A percentile compares a stretch with the other conserved stretches of the same genome.
Evolutionary conservation across 2,113 vertebrate genomes (phyloP).

Genomic region (Crotalus helleri): DNA sequence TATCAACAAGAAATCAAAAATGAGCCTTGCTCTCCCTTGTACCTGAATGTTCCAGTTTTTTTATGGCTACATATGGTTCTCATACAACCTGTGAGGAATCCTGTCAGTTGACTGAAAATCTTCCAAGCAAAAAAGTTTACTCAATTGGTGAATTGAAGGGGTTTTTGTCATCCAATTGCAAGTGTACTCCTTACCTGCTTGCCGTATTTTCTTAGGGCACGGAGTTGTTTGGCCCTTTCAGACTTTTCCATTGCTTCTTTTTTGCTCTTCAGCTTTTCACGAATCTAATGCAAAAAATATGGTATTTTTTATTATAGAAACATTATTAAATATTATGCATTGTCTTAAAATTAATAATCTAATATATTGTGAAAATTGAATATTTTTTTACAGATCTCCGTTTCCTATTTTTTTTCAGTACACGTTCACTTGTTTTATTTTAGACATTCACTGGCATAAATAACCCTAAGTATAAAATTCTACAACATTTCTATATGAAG

Average conservation of each 20-base stretch:
- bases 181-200: conserved; percentile 83
- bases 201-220: conserved; percentile 92
- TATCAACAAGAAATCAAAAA: conserved; percentile 58
- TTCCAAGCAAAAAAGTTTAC: background rate
- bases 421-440: background rate
- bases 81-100: background rate
- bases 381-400: background rate
- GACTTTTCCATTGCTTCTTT: conserved; percentile 87
- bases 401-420: background rate
- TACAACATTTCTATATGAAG: background rate
- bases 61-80: background rate
- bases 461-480: background rate
- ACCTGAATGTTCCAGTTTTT: background rate
- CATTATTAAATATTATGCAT: background rate
- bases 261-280: conserved; percentile 86
- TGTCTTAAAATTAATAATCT: background rate
- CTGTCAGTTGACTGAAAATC: background rate
- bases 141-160: background rate
- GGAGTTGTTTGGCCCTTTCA: conserved; percentile 92
- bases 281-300: conserved; percentile 72
- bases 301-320: background rate
- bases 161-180: background rate
- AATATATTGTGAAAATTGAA: background rate
- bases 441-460: background rate
- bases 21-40: background rate